Evolutionary conservation across 2,113 vertebrate species (phyloP).

Genomic region (Crotalus tigris): DNA sequence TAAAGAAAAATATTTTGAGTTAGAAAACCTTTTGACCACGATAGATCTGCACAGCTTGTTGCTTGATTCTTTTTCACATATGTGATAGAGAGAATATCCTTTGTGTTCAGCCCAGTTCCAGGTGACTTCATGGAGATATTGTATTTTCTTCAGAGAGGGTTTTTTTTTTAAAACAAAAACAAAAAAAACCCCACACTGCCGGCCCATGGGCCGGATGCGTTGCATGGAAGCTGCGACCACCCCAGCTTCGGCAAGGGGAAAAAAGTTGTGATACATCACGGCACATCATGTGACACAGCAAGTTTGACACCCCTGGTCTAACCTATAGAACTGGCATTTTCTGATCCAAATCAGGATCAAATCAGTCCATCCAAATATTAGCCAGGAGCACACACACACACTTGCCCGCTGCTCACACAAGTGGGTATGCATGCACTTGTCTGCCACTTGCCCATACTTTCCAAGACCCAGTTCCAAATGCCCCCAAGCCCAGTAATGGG

Average conservation of each 20-base stretch:
- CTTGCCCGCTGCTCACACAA: too few species aligned
- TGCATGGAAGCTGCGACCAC: too few species aligned
- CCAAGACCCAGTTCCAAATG: too few species aligned
- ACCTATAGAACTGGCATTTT: background rate
- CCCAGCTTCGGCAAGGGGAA: too few species aligned
- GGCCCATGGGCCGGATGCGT: too few species aligned
- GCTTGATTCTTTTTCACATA: background rate
- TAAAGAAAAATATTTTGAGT: background rate
- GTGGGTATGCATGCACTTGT: too few species aligned
- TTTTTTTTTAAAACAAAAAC: background rate
- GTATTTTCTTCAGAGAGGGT: background rate
- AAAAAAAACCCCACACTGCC: too few species aligned
- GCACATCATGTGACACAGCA: too few species aligned
- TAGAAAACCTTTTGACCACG: background rate
- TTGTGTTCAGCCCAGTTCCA: background rate
- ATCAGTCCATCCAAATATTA: background rate
- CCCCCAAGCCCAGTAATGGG: too few species aligned
- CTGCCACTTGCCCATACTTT: too few species aligned
- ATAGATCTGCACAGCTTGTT: background rate
- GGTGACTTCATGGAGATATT: background rate
- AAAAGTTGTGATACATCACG: too few species aligned
- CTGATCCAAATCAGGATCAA: background rate
- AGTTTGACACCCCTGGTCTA: background rate
- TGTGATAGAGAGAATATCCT: background rate
- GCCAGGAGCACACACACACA: too few species aligned